Conservation (phyloP, 2,888 invertebrate species). For the Ypsolopha sequella region DNA sequence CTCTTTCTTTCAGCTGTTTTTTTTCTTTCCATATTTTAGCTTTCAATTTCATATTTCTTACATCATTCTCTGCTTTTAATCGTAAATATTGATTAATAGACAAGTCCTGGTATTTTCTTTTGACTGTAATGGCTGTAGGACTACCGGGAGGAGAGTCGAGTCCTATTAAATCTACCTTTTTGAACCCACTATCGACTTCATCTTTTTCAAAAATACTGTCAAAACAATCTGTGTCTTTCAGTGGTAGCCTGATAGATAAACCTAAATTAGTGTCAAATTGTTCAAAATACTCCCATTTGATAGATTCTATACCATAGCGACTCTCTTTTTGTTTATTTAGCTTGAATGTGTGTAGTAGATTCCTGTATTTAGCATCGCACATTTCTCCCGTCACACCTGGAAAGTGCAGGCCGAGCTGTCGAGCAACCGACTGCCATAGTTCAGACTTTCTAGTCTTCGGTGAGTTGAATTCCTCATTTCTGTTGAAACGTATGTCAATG, state of each 20-base stretch:
- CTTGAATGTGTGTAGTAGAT: slow-evolving; percentile 2
- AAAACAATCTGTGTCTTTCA: background rate
- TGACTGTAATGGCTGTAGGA: background rate
- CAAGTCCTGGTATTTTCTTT: background rate
- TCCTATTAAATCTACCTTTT: background rate
- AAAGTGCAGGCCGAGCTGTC: background rate
- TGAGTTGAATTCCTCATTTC: background rate
- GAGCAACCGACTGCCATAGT: background rate
- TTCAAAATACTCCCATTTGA: slow-evolving; percentile 4
- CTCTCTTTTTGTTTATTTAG: slow-evolving; percentile 2
- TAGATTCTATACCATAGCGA: background rate
- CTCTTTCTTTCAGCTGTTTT: slow-evolving; percentile 2
- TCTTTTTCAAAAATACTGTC: background rate
- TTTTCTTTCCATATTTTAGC: slow-evolving; percentile 4
- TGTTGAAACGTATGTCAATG: background rate
- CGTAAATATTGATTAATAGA: background rate
- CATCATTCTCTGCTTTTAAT: slow-evolving; percentile 1
- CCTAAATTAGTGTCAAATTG: background rate
- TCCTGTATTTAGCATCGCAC: slow-evolving; percentile 4
- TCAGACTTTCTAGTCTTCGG: slow-evolving; percentile 1
- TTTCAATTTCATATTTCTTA: background rate
- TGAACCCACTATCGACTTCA: background rate
- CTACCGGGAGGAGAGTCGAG: background rate
- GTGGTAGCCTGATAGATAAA: background rate
- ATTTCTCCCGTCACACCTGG: slow-evolving; percentile 1